Percentiles rank a stretch among this genome's conserved stretches.
Conservation (phyloP, 1,140 invertebrate species). For the Marisa cornuarietis region DNA sequence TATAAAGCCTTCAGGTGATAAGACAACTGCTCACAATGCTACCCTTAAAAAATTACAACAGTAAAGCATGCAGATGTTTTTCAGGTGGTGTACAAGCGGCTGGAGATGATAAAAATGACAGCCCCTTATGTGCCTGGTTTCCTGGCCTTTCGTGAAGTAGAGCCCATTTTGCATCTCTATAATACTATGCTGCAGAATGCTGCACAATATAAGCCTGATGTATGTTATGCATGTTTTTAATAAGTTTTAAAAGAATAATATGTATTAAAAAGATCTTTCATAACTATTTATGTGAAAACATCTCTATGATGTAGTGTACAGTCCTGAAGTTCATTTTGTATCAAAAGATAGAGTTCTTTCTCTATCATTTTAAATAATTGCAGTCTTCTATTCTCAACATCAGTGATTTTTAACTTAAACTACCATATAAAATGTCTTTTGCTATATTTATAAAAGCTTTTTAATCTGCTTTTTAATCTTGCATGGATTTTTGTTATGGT, state of each 20-base stretch:
- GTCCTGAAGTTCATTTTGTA: too few species aligned
- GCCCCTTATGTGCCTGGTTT: conserved; percentile 67
- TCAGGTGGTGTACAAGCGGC: conserved; percentile 63
- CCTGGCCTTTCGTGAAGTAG: conserved; percentile 67
- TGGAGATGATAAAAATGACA: conserved; percentile 58
- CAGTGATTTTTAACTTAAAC: neutral
- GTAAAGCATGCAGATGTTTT: neutral
- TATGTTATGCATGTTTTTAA: conserved; percentile 9
- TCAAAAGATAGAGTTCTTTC: too few species aligned
- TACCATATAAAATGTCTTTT: too few species aligned
- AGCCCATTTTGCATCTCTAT: conserved; percentile 57
- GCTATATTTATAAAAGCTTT: too few species aligned
- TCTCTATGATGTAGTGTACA: too few species aligned
- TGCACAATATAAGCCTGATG: conserved; percentile 63
- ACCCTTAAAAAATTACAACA: neutral
- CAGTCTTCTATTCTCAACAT: neutral
- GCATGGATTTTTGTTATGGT: neutral
- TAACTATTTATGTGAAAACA: too few species aligned
- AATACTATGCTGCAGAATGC: conserved; percentile 51
- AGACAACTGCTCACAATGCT: too few species aligned
- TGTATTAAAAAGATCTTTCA: too few species aligned
- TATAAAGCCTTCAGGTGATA: too few species aligned
- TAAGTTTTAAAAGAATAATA: too few species aligned
- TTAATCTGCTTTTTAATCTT: too few species aligned
- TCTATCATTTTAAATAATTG: too few species aligned